These are phyloP conservation scores for Phlogophora meticulosa DNA, from an alignment of 2,888 invertebrate species.

Conservation along the genomic window DNA sequence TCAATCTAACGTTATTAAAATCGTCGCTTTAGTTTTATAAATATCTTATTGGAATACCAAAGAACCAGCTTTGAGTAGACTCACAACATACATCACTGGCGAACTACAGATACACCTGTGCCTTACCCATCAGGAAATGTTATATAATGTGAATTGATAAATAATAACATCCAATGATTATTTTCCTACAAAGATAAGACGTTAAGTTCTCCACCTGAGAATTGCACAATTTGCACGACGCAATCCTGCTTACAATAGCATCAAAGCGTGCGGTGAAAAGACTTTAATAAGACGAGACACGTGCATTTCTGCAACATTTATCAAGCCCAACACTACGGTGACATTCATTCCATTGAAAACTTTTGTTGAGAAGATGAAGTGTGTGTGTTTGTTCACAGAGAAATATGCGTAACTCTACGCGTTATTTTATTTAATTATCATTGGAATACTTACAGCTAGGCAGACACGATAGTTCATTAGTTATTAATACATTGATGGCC, in stretches of 20 bases:
- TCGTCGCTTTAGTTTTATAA: too few relatives aligned
- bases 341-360: constrained; percentile 51
- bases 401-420: background rate
- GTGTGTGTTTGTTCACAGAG: constrained; percentile 23
- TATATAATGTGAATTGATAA: too few relatives aligned
- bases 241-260: constrained; percentile 14
- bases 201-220: background rate
- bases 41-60: too few relatives aligned
- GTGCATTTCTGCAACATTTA: constrained; percentile 35
- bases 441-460: too few relatives aligned
- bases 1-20: too few relatives aligned
- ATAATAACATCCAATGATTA: background rate
- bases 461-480: too few relatives aligned
- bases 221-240: constrained; percentile 9
- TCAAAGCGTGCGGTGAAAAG: constrained; percentile 18
- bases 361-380: constrained; percentile 51
- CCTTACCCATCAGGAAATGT: too few relatives aligned
- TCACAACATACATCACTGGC: too few relatives aligned
- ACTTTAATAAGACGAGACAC: constrained; percentile 17
- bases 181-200: background rate
- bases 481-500: too few relatives aligned
- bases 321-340: constrained; percentile 36
- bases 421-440: too few relatives aligned
- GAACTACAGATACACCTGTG: too few relatives aligned
- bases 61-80: too few relatives aligned